phyloP scores from a whole-genome alignment of 2,888 invertebrate species.

The Harpalus rubripes region DNA sequence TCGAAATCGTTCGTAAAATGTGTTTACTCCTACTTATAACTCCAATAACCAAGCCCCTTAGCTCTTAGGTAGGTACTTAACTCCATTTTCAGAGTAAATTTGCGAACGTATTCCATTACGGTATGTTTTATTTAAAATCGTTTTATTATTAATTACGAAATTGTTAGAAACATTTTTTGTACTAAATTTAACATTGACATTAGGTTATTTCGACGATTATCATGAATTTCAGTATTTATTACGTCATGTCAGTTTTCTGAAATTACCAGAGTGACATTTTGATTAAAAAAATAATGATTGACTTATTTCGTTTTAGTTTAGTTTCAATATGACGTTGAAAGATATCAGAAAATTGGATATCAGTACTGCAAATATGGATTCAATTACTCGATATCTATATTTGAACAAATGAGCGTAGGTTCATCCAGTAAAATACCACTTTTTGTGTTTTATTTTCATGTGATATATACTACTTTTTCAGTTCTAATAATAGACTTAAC shows the following conservation, averaged over 20 bases:
- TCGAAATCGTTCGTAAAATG: too few relatives aligned
- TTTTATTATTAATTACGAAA: too few relatives aligned
- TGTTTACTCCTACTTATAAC: too few relatives aligned
- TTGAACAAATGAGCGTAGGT: constrained; percentile 21
- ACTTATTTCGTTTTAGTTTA: constrained; percentile 27
- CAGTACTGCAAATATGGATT: constrained; percentile 37
- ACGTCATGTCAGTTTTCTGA: neutral
- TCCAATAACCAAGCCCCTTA: too few relatives aligned
- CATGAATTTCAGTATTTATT: neutral
- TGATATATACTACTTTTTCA: neutral
- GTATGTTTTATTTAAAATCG: too few relatives aligned
- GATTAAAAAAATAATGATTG: constrained; percentile 30
- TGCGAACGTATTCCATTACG: too few relatives aligned
- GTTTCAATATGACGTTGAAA: constrained; percentile 43
- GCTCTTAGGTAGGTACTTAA: too few relatives aligned
- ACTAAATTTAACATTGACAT: neutral
- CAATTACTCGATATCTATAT: constrained; percentile 39
- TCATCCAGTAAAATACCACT: neutral
- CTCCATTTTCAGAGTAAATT: too few relatives aligned
- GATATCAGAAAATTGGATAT: constrained; percentile 52
- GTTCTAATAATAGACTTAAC: neutral
- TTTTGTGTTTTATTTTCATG: neutral
- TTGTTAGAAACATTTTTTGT: too few relatives aligned
- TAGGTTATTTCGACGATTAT: neutral
- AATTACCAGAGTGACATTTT: neutral